Base-by-base conservation (phyloP, 2,797 vertebrate genomes). In the Cheirogaleus major region DNA sequence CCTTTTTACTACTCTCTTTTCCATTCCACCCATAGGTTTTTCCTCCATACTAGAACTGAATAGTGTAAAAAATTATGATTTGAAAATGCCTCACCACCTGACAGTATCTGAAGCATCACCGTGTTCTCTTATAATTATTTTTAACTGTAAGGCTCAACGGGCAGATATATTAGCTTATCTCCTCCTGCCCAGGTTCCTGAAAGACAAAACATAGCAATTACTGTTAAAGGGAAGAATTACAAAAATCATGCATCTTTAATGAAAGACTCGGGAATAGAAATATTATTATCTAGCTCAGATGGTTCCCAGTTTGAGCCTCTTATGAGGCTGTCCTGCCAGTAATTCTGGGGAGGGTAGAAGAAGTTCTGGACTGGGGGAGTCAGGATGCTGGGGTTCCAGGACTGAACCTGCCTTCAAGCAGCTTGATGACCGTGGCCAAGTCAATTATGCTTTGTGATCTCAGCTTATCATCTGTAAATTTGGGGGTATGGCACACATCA, bases 221-320 rank as follows among this genome's bases (percentile, higher is more conserved):
- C 96, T 97, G 91, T 97, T 95, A 97, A 98, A 97, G 92, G 79
- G 94, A 97, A 97, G 83, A 97, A 95, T 97, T 97, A 93, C 67
- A 97, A 96, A 97, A 97, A 96, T 78, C 96, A 97, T 97, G 55
- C 96, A 97, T 94, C 94, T 97, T 98, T 97, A 96, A 97, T 97
- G 86, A 97, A 97, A 96, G 85, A 88, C 76, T 55, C 89, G 85
- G 78, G 57, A 98, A 96, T 96, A 97, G 95, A 96, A 97, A 94
- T 70, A 90, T 63, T 94, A 81, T 96, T 41, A 81, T 92, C 65
- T 93, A 89, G 55, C 83, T 80, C 41, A 50, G 50, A 73, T 82
- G 27, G 41, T 75, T 97, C 80, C 93, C 89, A 96, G 70, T 92
- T 92, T 95, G 75, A 72, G 48, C 35, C 43, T 91, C 43, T 84